These are phyloP conservation scores for Caerostris extrusa DNA, from an alignment of 1,140 invertebrate genomes.

Conservation along the genomic window DNA sequence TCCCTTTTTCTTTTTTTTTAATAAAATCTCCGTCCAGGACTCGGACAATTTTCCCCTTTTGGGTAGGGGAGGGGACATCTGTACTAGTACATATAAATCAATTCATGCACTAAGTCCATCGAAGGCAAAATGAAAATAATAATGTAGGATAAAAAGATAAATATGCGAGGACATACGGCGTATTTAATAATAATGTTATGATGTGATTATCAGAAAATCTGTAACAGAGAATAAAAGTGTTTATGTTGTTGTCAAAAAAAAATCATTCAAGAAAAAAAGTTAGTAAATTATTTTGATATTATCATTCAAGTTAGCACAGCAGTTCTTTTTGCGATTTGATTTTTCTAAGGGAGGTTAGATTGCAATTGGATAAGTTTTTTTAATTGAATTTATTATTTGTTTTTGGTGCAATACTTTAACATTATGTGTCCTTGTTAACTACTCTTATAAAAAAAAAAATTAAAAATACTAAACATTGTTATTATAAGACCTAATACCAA, in stretches of 20 bases:
- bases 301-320: background rate
- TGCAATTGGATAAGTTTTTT: slow-evolving; percentile 30
- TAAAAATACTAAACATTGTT: too few species aligned
- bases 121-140: background rate
- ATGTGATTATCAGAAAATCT: slow-evolving; percentile 52
- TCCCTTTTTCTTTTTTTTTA: background rate
- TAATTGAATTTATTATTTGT: background rate
- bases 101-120: background rate
- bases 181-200: background rate
- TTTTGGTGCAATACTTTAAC: background rate
- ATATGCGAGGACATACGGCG: slow-evolving; percentile 2
- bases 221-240: slow-evolving; percentile 49
- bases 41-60: background rate
- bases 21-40: background rate
- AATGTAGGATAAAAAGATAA: background rate
- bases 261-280: background rate
- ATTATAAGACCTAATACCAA: too few species aligned
- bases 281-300: background rate
- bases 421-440: background rate
- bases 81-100: slow-evolving; percentile 35
- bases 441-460: too few species aligned
- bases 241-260: background rate
- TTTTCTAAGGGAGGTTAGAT: slow-evolving; percentile 5
- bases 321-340: background rate
- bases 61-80: background rate